These are phyloP conservation scores for pig (Sus scrofa) DNA, from an alignment of 2,113 vertebrate species.

Conservation along the genomic window DNA sequence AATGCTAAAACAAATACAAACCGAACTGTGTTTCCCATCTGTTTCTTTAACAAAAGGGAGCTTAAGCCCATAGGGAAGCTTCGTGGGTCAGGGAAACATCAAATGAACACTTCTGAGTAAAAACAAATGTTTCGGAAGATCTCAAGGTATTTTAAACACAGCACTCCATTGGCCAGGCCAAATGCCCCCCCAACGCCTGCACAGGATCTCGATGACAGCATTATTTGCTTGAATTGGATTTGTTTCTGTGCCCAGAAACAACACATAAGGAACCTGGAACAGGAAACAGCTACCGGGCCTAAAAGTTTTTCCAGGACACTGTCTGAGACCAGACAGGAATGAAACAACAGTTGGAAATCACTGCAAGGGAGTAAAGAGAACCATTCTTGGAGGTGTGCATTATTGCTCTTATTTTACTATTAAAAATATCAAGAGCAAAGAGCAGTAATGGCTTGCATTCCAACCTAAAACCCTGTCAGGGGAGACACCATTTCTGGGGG, in stretches of 20 bases:
- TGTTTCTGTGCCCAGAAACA: conserved; percentile 78
- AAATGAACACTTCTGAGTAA: conserved; percentile 82
- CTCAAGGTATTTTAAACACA: conserved; percentile 76
- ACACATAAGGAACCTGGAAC: conserved; percentile 66
- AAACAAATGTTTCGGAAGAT: conserved; percentile 82
- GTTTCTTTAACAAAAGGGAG: conserved; percentile 81
- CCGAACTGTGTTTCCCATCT: conserved; percentile 69
- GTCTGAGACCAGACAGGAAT: conserved; percentile 60
- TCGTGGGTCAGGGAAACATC: conserved; percentile 79
- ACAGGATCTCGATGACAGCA: conserved; percentile 80
- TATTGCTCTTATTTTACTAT: neutral
- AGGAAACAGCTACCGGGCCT: conserved; percentile 73
- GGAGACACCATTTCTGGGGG: neutral
- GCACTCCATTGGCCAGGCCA: conserved; percentile 52
- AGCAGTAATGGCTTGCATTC: neutral
- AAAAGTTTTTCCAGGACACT: conserved; percentile 63
- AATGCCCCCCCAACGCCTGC: conserved; percentile 48
- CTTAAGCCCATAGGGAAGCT: conserved; percentile 79
- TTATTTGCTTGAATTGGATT: conserved; percentile 81
- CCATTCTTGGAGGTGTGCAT: neutral
- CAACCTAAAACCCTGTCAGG: neutral
- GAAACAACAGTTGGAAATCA: conserved; percentile 46
- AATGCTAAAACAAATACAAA: conserved; percentile 80
- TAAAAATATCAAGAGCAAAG: conserved; percentile 44
- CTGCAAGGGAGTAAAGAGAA: neutral